These are phyloP conservation scores for Campopleginae sp. DNA, from an alignment of 2,888 invertebrate species.

Conservation along the genomic window DNA sequence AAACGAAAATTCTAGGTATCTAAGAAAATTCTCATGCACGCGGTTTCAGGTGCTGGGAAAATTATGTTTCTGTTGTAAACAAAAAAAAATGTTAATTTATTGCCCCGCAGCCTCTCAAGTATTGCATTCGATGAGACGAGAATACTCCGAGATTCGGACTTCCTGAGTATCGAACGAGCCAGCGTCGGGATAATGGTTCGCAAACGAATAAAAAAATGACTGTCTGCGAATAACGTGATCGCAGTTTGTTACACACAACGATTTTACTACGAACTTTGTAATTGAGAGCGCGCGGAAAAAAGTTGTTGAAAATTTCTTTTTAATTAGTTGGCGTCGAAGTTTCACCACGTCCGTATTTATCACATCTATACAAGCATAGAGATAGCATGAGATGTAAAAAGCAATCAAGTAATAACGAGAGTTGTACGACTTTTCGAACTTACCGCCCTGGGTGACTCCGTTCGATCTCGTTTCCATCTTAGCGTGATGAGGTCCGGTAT, in stretches of 20 bases:
- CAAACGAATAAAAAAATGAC: background rate
- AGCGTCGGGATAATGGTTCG: background rate
- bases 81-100: constrained; percentile 17
- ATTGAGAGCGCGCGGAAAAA: background rate
- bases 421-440: constrained; percentile 63
- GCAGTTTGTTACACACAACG: background rate
- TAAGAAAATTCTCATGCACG: constrained; percentile 25
- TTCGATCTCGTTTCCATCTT: constrained; percentile 87
- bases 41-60: constrained; percentile 36
- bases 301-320: background rate
- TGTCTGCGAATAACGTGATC: background rate
- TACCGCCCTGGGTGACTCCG: constrained; percentile 87
- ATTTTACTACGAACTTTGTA: background rate
- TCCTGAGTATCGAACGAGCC: background rate
- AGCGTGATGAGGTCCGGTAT: constrained; percentile 87
- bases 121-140: background rate
- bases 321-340: background rate
- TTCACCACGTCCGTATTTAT: background rate
- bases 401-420: constrained; percentile 2
- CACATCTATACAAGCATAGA: background rate
- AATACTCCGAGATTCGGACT: background rate
- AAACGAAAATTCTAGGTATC: constrained; percentile 6
- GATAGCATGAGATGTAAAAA: background rate
- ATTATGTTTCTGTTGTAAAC: constrained; percentile 23
- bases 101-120: background rate